A percentile compares a stretch with the other conserved stretches of the same genome.
Evolutionary conservation across 2,888 invertebrate genomes (phyloP).

Genomic region (Chrysina gloriosa): DNA sequence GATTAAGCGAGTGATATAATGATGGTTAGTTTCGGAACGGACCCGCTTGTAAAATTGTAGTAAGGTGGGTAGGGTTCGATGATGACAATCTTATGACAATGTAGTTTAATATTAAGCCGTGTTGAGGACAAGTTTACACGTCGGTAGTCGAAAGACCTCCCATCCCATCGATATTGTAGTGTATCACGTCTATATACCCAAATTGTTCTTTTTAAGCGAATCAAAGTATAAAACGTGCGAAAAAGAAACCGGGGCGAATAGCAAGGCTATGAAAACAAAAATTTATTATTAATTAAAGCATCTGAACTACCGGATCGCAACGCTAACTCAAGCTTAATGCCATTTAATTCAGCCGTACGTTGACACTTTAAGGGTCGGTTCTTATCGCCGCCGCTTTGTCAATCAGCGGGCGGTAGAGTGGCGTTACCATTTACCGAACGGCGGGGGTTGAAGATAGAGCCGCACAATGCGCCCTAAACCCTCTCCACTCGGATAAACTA

Average conservation of each 20-base stretch:
- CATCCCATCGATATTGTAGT: background rate
- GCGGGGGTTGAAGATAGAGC: constrained; percentile 13
- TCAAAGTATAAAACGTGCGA: background rate
- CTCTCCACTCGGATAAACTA: too few relatives aligned
- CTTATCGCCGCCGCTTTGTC: constrained; percentile 21
- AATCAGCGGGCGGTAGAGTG: constrained; percentile 26
- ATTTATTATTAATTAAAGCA: constrained; percentile 14
- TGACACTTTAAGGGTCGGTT: constrained; percentile 10
- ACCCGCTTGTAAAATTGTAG: too few relatives aligned
- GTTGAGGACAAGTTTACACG: too few relatives aligned
- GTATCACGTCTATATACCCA: background rate
- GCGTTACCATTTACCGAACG: constrained; percentile 14
- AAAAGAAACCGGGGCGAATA: background rate
- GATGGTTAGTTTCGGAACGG: too few relatives aligned
- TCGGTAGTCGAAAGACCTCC: too few relatives aligned
- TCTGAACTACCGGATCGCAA: background rate
- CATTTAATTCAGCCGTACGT: constrained; percentile 8
- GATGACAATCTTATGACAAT: too few relatives aligned
- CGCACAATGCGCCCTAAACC: background rate
- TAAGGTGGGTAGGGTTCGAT: too few relatives aligned
- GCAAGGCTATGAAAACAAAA: background rate
- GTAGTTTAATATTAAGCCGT: too few relatives aligned
- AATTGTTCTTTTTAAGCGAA: background rate
- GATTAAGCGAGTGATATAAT: too few relatives aligned
- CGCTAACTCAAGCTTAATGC: constrained; percentile 7